phyloP scores from a whole-genome alignment of 1,140 invertebrate genomes.

The Pseudachorutes palmiensis region DNA sequence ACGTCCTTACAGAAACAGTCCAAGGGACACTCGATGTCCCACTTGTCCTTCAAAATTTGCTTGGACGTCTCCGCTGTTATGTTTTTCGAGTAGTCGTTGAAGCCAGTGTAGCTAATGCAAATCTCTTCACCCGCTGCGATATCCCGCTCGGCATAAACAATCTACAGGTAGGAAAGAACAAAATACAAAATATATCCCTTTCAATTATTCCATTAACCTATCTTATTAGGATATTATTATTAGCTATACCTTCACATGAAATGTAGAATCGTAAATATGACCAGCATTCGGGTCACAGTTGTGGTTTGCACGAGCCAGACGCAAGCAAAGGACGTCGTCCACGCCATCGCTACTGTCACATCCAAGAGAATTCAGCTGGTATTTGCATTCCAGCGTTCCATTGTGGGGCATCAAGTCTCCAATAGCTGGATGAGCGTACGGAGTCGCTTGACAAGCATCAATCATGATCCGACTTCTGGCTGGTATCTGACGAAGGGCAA shows the following conservation, averaged over 20 bases:
- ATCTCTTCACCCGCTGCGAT: slow-evolving; percentile 7
- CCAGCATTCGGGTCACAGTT: slow-evolving; percentile 1
- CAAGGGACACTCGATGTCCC: background rate
- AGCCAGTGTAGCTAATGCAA: background rate
- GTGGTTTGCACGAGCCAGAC: background rate
- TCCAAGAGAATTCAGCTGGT: background rate
- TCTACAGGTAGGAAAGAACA: background rate
- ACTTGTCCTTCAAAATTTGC: background rate
- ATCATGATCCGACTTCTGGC: slow-evolving; percentile 7
- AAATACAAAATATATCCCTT: background rate
- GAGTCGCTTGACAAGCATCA: background rate
- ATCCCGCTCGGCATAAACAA: background rate
- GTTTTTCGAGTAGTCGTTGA: background rate
- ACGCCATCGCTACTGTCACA: background rate
- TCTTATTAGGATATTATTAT: too few species aligned
- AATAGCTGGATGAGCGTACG: background rate
- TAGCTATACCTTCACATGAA: background rate
- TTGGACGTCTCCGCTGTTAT: background rate
- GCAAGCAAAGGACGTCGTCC: background rate
- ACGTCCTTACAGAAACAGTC: background rate
- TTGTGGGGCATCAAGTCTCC: background rate
- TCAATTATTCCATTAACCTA: too few species aligned
- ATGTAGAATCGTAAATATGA: background rate
- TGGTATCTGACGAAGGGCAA: slow-evolving; percentile 11
- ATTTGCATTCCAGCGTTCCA: too few species aligned